Conservation (phyloP, 53 echinoderm and acorn worm genomes). For the Stichopus horrens region DNA sequence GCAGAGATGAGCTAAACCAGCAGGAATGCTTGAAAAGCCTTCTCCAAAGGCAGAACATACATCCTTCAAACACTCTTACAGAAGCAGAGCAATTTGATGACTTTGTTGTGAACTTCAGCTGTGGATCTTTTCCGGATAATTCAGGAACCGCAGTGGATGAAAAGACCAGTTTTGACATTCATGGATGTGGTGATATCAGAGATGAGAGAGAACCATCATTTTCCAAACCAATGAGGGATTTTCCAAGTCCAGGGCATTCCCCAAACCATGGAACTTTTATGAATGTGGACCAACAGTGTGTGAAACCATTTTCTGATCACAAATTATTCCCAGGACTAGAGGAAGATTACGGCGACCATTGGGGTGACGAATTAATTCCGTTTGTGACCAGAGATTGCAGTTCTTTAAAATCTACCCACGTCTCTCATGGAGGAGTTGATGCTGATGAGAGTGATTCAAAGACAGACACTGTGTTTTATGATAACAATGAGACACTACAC, state of each 20-base stretch:
- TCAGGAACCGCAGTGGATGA: background rate
- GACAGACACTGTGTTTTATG: too few relatives aligned
- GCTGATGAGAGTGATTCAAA: too few relatives aligned
- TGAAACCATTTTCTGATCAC: background rate
- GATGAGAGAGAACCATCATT: background rate
- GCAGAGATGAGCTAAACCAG: constrained; percentile 31
- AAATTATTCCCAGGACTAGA: background rate
- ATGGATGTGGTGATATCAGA: background rate
- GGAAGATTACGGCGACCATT: background rate
- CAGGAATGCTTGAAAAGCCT: background rate
- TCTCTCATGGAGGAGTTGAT: background rate
- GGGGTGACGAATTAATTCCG: background rate
- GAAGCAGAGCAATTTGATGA: too few relatives aligned
- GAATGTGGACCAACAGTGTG: background rate
- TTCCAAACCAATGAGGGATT: background rate
- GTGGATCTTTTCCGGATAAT: too few relatives aligned
- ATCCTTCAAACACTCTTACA: background rate
- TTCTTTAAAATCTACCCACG: background rate
- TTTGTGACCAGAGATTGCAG: background rate
- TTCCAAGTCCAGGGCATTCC: background rate
- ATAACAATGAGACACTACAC: too few relatives aligned
- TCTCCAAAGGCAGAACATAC: background rate
- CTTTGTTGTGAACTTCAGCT: too few relatives aligned
- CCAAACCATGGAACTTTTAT: background rate
- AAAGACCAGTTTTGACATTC: background rate